Evolutionary conservation across 2,888 invertebrate genomes (phyloP), one percentile per base, ranked within the genome.

Genomic region (Scrobipalpa costella): DNA sequence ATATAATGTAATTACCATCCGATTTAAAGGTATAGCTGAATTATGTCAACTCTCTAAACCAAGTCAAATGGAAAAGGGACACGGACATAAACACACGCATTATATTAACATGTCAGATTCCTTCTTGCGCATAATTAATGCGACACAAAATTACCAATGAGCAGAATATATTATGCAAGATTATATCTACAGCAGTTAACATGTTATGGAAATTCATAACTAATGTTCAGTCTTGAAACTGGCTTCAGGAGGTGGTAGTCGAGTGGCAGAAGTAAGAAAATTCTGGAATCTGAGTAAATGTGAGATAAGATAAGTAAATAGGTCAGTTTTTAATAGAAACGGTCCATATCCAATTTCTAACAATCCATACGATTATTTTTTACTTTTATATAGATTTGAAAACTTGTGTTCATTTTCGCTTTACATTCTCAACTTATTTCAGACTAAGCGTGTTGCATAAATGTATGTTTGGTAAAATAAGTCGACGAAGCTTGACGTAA

Each of bases 91-190:
- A 50, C 17, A 17, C 8, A 50, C 11, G 11, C 6, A 21, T 13
- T 13, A 13, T 52, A 13, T 21, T 52, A 13, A 11, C 13, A 27
- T 21, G 19, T 52, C 11, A 21, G 21, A 13, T 19, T 13, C 19
- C 19, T 27, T 52, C 11, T 1, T n/a, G 49, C 50, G 3, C 67
- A 68, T 70, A 68, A 70, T 68, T 62, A 63, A 66, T 66, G 27
- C 60, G 67, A 66, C 70, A 61, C 34, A 50, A 57, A 36, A 40
- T 52, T 59, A 62, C 52, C 49, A 61, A 57, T 60, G 47, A 63
- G 52, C 33, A 55, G 40, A 47, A 58, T 64, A 36, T 44, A 13
- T 47, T 21, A 59, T 40, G 59, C 50, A 52, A 52, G 19, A 15
- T 44, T 52, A 21, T 11, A 21, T 11, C 50, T 27, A 11, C 19